Conservation (phyloP, 2,113 vertebrate genomes). For the Dermatemys mawii region DNA sequence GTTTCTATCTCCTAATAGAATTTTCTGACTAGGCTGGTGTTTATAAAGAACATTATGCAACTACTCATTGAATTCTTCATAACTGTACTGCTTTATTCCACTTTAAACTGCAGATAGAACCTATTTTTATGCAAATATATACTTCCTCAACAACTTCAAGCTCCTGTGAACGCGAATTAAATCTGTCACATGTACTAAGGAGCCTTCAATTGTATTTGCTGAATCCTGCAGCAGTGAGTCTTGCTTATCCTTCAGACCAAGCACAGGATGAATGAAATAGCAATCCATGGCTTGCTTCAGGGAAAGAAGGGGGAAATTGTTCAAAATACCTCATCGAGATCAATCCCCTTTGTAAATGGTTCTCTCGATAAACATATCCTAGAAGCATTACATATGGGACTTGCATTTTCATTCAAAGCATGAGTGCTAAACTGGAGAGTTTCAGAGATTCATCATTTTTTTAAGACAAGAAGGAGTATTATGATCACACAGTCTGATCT, state of each 20-base stretch:
- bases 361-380: not conserved
- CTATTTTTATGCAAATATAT: conserved; percentile 63
- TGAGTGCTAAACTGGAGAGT: not conserved
- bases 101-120: conserved; percentile 49
- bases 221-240: conserved; percentile 33
- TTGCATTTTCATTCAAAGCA: not conserved
- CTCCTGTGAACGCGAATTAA: conserved; percentile 58
- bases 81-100: conserved; percentile 15
- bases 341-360: not conserved
- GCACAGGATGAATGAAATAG: not conserved
- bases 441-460: not conserved
- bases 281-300: not conserved
- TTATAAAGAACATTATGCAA: conserved; percentile 22
- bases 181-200: conserved; percentile 48
- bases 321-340: not conserved
- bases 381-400: not conserved
- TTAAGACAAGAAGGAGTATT: not conserved
- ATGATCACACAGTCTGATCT: not conserved
- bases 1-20: conserved; percentile 20
- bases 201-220: conserved; percentile 61
- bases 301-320: conserved; percentile 11
- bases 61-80: conserved; percentile 57
- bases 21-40: conserved; percentile 29
- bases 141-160: conserved; percentile 56
- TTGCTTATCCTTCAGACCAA: not conserved